These are phyloP conservation scores for Drosophila neonasuta DNA, from an alignment of 2,888 invertebrate genomes.

Conservation along the genomic window DNA sequence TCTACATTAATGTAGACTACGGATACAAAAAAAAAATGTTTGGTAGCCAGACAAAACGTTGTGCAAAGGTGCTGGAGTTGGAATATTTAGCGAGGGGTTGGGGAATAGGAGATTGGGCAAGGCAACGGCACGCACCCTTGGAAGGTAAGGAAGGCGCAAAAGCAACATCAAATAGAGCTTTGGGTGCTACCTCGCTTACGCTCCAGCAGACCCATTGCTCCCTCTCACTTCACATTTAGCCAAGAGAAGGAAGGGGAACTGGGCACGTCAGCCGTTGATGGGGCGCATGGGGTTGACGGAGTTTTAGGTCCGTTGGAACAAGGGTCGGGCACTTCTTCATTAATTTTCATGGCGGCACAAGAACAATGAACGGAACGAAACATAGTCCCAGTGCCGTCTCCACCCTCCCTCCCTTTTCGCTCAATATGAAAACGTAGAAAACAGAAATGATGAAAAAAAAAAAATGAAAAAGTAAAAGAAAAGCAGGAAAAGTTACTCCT, in stretches of 20 bases:
- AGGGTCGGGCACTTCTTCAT: conserved; percentile 79
- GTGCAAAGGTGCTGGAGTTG: conserved; percentile 5
- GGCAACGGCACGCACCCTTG: conserved; percentile 47
- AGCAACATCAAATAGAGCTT: conserved; percentile 46
- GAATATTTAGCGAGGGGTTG: conserved; percentile 1
- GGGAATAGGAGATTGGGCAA: conserved; percentile 10
- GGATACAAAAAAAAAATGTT: conserved; percentile 10
- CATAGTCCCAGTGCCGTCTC: conserved; percentile 19
- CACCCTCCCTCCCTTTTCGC: conserved; percentile 2
- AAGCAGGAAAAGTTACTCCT: conserved; percentile 66
- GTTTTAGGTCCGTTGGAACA: conserved; percentile 73
- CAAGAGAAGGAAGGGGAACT: conserved; percentile 2
- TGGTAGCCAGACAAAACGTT: conserved; percentile 12
- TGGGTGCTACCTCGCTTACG: conserved; percentile 31
- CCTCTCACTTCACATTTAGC: not conserved
- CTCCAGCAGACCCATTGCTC: not conserved
- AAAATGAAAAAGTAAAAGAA: conserved; percentile 27
- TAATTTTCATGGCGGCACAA: conserved; percentile 78
- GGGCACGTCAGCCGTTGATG: conserved; percentile 50
- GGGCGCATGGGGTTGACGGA: conserved; percentile 36
- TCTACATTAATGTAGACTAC: conserved; percentile 20
- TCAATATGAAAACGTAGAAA: conserved; percentile 62
- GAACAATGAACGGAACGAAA: conserved; percentile 66
- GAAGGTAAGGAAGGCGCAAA: conserved; percentile 37
- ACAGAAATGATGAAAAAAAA: conserved; percentile 60